Evolutionary conservation across 2,113 vertebrate species (phyloP), one percentile per base, ranked within the genome.

Genomic region (Benitochromis conjunctus): DNA sequence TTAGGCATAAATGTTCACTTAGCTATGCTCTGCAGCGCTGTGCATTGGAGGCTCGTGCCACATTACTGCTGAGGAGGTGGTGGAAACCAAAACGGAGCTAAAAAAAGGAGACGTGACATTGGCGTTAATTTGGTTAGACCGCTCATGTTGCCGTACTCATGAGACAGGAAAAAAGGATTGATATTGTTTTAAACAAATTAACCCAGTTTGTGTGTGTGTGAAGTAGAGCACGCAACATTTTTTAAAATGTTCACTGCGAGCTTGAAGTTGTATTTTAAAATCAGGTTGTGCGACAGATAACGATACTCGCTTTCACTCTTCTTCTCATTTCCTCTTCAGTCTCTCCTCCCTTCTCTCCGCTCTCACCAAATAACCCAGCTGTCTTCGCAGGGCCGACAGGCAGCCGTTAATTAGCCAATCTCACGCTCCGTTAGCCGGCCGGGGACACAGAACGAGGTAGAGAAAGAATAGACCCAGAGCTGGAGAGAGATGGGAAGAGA

Each of bases 331-430:
- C 64, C 56, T 88, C 79, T 62, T 81, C 78, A 43, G 31, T 74
- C 64, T 82, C 64, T 38, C 58, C 51, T 78, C 38, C 53, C 18
- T 83, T 83, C 80, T 74, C 80, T 86, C 85, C 84, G 10, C 89
- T 90, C 86, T 85, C 91, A 82, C 91, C 92, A 94, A 93, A 94
- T 94, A 93, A 94, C 93, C 94, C 95, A 93, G 95, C 95, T 94
- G 93, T 93, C 93, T 95, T 91, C 92, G 93, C 94, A 82, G 89
- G 86, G 88, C 91, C 88, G 85, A 92, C 94, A 93, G 93, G 92
- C 94, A 94, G 91, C 93, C 93, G 91, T 94, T 95, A 95, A 95
- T 95, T 94, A 95, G 92, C 92, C 92, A 94, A 95, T 95, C 94
- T 94, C 93, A 95, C 92, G 94, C 92, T 95, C 95, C 89, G 94